A percentile compares a stretch with the other conserved stretches of the same genome.
phyloP scores from a whole-genome alignment of 2,113 vertebrate species.

The Crotophaga sulcirostris region DNA sequence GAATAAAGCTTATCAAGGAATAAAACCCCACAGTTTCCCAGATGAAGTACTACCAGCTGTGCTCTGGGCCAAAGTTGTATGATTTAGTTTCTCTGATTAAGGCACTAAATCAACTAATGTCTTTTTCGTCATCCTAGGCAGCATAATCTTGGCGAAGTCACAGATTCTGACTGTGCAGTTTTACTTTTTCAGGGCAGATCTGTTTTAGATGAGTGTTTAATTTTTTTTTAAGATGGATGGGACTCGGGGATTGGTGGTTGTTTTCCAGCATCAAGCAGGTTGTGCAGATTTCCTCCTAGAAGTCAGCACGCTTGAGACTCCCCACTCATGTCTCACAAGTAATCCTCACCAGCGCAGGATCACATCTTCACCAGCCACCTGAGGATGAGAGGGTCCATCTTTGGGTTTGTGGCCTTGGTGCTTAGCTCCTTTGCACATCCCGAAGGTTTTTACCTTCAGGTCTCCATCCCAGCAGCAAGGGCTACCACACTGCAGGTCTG shows the following conservation, averaged over 20 bases:
- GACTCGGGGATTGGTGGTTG: background rate
- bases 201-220: background rate
- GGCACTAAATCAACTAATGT: background rate
- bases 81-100: background rate
- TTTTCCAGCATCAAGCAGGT: background rate
- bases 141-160: background rate
- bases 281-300: background rate
- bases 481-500: rapidly evolving
- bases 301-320: background rate
- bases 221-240: background rate
- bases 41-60: background rate
- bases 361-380: background rate
- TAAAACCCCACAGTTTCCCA: background rate
- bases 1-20: background rate
- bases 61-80: background rate
- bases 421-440: rapidly evolving
- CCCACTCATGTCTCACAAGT: rapidly evolving
- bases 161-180: background rate
- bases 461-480: background rate
- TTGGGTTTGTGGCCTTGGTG: background rate
- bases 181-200: background rate
- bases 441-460: background rate
- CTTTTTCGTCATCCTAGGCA: background rate
- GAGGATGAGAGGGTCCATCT: background rate
- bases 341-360: background rate